phyloP scores from a whole-genome alignment of 2,113 vertebrate species.

The Delphinus delphis region DNA sequence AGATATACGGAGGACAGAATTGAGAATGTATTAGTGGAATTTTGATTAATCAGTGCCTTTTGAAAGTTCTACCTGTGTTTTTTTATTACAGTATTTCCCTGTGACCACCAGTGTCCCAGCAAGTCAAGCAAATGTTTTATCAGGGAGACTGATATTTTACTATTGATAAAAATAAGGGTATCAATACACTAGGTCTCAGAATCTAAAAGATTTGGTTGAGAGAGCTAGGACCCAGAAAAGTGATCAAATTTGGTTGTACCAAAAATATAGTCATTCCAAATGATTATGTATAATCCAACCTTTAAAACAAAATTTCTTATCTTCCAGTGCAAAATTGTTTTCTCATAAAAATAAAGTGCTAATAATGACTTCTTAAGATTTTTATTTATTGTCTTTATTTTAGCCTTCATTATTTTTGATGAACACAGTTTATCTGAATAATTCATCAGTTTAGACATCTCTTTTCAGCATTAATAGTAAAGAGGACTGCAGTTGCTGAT shows the following conservation, averaged over 20 bases:
- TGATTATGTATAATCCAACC: not conserved
- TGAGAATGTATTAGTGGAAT: not conserved
- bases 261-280: not conserved
- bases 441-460: not conserved
- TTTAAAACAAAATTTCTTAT: not conserved
- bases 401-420: not conserved
- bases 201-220: not conserved
- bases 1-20: not conserved
- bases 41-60: not conserved
- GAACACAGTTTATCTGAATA: not conserved
- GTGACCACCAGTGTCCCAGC: not conserved
- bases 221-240: not conserved
- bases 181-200: not conserved
- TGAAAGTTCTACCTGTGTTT: not conserved
- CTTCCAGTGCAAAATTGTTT: not conserved
- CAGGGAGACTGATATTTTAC: not conserved
- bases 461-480: not conserved
- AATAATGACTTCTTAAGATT: not conserved
- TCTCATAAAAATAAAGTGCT: not conserved
- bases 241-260: not conserved
- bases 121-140: not conserved
- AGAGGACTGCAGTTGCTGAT: not conserved
- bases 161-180: not conserved
- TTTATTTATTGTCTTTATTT: not conserved
- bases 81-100: not conserved